A percentile compares a stretch with the other conserved stretches of the same genome.
phyloP scores from a whole-genome alignment of 2,797 vertebrate species.

The Tenualosa ilisha region DNA sequence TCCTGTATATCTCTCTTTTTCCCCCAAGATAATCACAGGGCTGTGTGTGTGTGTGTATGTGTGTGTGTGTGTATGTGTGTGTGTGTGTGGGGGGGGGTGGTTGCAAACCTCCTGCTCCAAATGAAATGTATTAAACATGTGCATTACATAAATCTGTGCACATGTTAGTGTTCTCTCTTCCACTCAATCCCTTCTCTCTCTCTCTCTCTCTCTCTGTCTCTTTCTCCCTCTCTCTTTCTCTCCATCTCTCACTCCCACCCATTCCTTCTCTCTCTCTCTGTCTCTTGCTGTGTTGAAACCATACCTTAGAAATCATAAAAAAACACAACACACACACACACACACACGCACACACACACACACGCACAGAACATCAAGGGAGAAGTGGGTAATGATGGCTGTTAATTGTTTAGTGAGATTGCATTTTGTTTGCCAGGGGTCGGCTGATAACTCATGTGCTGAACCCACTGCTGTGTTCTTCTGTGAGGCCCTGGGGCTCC shows the following conservation, averaged over 20 bases:
- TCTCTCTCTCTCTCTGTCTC: background rate
- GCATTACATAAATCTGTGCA: slow-evolving; percentile 77
- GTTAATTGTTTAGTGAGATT: slow-evolving; percentile 1
- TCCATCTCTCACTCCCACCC: background rate
- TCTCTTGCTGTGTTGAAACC: too few relatives aligned
- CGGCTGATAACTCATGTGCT: background rate
- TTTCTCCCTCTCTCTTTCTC: background rate
- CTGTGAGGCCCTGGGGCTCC: background rate
- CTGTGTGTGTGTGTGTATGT: too few relatives aligned
- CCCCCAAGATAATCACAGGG: slow-evolving; percentile 57
- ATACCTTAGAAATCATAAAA: too few relatives aligned
- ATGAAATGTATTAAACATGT: slow-evolving; percentile 86
- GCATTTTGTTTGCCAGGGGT: background rate
- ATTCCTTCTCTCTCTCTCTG: too few relatives aligned
- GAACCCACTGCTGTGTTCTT: background rate
- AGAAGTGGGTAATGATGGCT: background rate
- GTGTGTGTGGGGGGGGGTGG: slow-evolving; percentile 60
- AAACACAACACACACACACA: slow-evolving; percentile 7
- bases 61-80: too few relatives aligned
- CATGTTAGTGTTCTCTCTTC: too few relatives aligned
- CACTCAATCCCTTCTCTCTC: too few relatives aligned
- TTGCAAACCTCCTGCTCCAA: slow-evolving; percentile 75
- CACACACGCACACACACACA: slow-evolving; percentile 6
- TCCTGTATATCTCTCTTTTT: background rate
- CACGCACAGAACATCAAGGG: slow-evolving; percentile 1